Base-by-base conservation (phyloP, 2,888 invertebrate genomes). In the Sicus ferrugineus region DNA sequence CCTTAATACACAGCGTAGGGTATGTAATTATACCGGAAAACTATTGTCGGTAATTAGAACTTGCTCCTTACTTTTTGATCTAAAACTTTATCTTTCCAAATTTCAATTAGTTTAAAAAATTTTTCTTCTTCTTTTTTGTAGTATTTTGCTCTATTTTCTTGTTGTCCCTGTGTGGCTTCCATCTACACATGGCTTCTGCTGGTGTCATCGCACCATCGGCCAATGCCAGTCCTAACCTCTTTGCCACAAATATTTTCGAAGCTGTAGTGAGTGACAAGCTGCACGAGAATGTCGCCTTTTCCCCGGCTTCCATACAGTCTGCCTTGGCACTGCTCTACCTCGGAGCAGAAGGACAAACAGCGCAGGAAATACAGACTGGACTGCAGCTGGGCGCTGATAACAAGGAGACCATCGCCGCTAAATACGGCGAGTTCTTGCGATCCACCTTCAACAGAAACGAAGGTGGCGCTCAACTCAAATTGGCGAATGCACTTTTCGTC, bases 401-500 rank as follows among this genome's bases (percentile, higher is more conserved):
- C n/a, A 77, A 75, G n/a, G 21, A 71, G 2, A 63, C 73, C 16
- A 77, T 83, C 30, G 81, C 80, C 0, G 70, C 73, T n/a, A 56
- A 72, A 30, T 83, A 78, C 73, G 76, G 77, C 1, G 71, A 74
- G 3, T 77, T 83, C 38, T 73, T 82, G 67, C 71, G 72, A 3
- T 69, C 71, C 1, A 68, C 74, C 26, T 76, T 76, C 46, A 73
- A 73, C 2, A 52, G 11, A 52, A 4, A n/a, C 3, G 21, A 52
- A n/a, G 14, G n/a, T 9, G 31, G 74, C 16, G 74, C 78, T 2
- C 68, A 75, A 3, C 34, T 83, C 5, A 88, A 88, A 70, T 86
- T 92, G 46, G 93, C 93, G 0, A 94, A 93, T 79, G 91, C 91
- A 75, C 85, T 94, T 5, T 95, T 90, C 79, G 82, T 92, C 0